Conservation (phyloP, 2,797 vertebrate species). For the Nannoperca obscura region DNA sequence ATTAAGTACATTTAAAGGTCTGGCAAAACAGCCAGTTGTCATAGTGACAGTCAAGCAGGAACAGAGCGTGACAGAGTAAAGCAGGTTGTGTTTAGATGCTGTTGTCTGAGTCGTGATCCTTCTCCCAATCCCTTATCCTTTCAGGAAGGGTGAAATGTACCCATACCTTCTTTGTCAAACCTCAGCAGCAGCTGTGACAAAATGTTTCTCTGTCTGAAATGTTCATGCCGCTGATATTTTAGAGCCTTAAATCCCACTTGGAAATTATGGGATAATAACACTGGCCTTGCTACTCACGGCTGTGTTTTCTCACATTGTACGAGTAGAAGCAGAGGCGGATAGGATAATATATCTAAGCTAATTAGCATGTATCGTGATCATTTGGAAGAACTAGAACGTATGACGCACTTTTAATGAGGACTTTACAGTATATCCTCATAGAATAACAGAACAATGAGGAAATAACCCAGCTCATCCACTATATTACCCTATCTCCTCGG, state of each 20-base stretch:
- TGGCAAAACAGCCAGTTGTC: slow-evolving; percentile 66
- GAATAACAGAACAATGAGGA: neutral
- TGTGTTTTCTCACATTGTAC: neutral
- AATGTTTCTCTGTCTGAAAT: slow-evolving; percentile 17
- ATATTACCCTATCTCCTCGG: neutral
- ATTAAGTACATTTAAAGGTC: slow-evolving; percentile 56
- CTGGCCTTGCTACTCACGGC: neutral
- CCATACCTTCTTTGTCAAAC: slow-evolving; percentile 13
- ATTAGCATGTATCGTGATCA: neutral
- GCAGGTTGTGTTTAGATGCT: slow-evolving; percentile 57
- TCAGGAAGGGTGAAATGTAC: slow-evolving; percentile 37
- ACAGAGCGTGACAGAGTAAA: slow-evolving; percentile 54
- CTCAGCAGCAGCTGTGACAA: slow-evolving; percentile 12
- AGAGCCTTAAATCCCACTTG: slow-evolving; percentile 3
- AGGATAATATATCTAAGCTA: neutral
- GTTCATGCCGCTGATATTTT: neutral
- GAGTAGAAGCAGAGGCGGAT: neutral
- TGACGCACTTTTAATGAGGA: neutral
- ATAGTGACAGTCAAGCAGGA: slow-evolving; percentile 65
- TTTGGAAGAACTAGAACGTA: neutral
- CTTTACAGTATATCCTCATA: neutral
- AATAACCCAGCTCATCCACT: neutral
- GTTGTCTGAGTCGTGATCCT: slow-evolving; percentile 52
- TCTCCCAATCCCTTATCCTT: slow-evolving; percentile 15
- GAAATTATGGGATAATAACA: slow-evolving; percentile 2